Evolutionary conservation across 1,140 invertebrate genomes (phyloP).

Genomic region (Temnothorax curvispinosus): DNA sequence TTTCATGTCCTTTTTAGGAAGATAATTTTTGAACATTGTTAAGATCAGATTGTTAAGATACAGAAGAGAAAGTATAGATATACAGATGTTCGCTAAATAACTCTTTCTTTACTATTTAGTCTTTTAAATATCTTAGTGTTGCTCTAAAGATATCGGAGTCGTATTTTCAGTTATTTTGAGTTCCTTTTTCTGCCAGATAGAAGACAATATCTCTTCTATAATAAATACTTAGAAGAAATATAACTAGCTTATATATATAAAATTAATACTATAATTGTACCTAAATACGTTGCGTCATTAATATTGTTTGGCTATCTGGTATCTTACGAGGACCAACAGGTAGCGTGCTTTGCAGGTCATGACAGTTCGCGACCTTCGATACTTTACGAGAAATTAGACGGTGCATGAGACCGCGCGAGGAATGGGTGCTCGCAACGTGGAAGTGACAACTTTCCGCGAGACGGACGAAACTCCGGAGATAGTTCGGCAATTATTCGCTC

Average conservation of each 20-base stretch:
- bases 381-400: slow-evolving; percentile 56
- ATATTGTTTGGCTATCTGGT: background rate
- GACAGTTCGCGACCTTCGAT: slow-evolving; percentile 48
- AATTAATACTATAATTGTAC: background rate
- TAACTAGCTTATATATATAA: background rate
- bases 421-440: slow-evolving; percentile 56
- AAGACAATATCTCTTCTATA: background rate
- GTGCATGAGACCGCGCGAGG: slow-evolving; percentile 47
- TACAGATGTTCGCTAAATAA: background rate
- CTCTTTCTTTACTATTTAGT: background rate
- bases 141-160: background rate
- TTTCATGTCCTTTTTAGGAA: too few species aligned
- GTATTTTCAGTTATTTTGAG: background rate
- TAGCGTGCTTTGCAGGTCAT: slow-evolving; percentile 25
- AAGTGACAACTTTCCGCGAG: slow-evolving; percentile 62
- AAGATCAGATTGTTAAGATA: background rate
- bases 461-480: slow-evolving; percentile 57
- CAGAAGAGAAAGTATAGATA: background rate
- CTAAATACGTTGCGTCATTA: background rate
- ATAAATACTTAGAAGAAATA: background rate
- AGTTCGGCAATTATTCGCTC: slow-evolving; percentile 60
- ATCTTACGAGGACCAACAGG: slow-evolving; percentile 41
- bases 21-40: background rate
- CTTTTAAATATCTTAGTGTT: background rate
- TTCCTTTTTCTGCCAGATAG: background rate